Conservation (phyloP, 2,113 vertebrate genomes). For the Ranitomeya variabilis region DNA sequence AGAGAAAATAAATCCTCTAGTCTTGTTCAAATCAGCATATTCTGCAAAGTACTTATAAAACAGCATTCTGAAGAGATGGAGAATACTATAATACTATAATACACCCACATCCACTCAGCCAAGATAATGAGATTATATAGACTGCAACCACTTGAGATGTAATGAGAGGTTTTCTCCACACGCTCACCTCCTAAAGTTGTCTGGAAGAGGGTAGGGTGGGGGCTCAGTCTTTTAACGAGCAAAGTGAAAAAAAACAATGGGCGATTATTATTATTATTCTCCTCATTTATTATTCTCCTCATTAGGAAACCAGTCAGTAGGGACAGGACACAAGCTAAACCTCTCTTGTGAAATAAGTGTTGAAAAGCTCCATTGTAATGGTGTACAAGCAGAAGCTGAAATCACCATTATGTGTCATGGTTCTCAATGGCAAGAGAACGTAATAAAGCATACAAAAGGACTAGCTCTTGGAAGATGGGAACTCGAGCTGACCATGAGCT, state of each 20-base stretch:
- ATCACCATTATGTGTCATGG: no score
- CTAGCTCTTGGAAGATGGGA: no score
- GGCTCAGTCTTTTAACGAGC: slow-evolving; percentile 16
- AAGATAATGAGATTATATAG: slow-evolving; percentile 53
- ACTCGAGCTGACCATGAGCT: no score
- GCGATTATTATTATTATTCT: not conserved
- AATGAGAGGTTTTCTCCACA: slow-evolving; percentile 31
- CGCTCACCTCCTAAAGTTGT: not conserved
- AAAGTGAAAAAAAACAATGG: not conserved
- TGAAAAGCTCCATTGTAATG: not conserved
- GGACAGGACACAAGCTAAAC: not conserved
- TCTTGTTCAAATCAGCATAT: slow-evolving; percentile 32
- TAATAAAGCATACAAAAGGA: no score
- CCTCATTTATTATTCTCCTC: slow-evolving; percentile 21
- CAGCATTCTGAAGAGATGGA: not conserved
- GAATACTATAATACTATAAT: slow-evolving; percentile 30
- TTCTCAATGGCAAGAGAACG: no score
- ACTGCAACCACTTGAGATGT: slow-evolving; percentile 33
- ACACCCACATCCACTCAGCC: slow-evolving; percentile 44
- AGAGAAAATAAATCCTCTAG: not conserved
- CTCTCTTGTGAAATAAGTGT: not conserved
- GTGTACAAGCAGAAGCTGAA: not conserved
- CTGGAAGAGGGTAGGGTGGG: not conserved
- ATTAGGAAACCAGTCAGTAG: not conserved
- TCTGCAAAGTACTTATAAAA: slow-evolving; percentile 17